Percentiles rank a stretch among this genome's conserved stretches.
Conservation (phyloP, 2,888 invertebrate species). For the Scelioninae gen. 1 region DNA sequence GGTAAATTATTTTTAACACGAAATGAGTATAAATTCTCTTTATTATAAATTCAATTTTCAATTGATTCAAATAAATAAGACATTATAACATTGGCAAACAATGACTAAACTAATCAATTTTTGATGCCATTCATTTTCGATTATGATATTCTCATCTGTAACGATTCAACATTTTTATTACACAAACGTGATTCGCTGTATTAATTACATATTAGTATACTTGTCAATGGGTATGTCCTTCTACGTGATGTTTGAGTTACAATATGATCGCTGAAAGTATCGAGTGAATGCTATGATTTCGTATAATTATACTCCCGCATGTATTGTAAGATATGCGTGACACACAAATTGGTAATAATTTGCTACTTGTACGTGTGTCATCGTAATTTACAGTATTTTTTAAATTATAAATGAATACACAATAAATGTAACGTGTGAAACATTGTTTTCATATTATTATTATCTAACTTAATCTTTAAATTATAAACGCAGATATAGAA, state of each 20-base stretch:
- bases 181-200: slow-evolving; percentile 25
- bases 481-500: background rate
- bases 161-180: slow-evolving; percentile 3
- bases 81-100: too few relatives aligned
- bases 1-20: too few relatives aligned
- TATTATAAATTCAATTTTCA: too few relatives aligned
- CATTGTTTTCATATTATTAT: background rate
- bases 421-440: slow-evolving; percentile 42
- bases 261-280: slow-evolving; percentile 35
- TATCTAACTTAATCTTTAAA: background rate
- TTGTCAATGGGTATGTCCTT: slow-evolving; percentile 61
- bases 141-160: background rate
- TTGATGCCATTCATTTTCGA: background rate
- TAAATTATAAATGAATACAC: background rate
- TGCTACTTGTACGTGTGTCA: slow-evolving; percentile 35
- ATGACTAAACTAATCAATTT: too few relatives aligned
- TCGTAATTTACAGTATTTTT: slow-evolving; percentile 6
- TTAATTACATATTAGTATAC: slow-evolving; percentile 47
- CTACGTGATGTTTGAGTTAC: slow-evolving; percentile 58
- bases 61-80: too few relatives aligned
- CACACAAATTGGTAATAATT: slow-evolving; percentile 47
- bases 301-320: slow-evolving; percentile 61
- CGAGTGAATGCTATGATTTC: slow-evolving; percentile 59
- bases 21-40: too few relatives aligned
- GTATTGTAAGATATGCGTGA: slow-evolving; percentile 1